These are phyloP conservation scores for Pollenia amentaria DNA, from an alignment of 2,888 invertebrate genomes.

Conservation along the genomic window DNA sequence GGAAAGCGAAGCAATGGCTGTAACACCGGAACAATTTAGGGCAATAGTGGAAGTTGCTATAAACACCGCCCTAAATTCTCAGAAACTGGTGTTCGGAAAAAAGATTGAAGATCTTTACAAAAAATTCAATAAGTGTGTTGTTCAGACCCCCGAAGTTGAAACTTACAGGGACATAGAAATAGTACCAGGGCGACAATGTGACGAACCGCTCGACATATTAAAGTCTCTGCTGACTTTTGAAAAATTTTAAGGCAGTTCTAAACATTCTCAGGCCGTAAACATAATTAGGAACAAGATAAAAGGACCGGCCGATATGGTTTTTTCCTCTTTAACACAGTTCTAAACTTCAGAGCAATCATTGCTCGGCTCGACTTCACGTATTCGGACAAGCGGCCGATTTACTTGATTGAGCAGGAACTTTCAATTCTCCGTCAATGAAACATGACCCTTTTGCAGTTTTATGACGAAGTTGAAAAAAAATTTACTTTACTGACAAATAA, in stretches of 20 bases:
- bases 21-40: too few relatives aligned
- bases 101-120: too few relatives aligned
- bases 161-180: conserved; percentile 11
- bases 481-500: conserved; percentile 61
- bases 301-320: neutral
- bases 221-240: too few relatives aligned
- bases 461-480: conserved; percentile 64
- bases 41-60: too few relatives aligned
- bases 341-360: conserved; percentile 24
- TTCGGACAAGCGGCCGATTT: conserved; percentile 53
- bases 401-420: conserved; percentile 68
- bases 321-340: conserved; percentile 58
- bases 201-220: neutral
- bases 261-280: too few relatives aligned
- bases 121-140: too few relatives aligned
- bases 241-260: too few relatives aligned
- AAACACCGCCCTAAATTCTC: too few relatives aligned
- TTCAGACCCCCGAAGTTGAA: conserved; percentile 12
- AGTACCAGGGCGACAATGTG: conserved; percentile 2
- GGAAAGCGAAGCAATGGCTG: too few relatives aligned
- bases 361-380: conserved; percentile 1
- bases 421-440: conserved; percentile 66
- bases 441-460: conserved; percentile 56
- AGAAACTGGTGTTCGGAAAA: too few relatives aligned
- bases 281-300: too few relatives aligned